Evolutionary conservation across 2,888 invertebrate species (phyloP).

Genomic region (Laspeyria flexula): DNA sequence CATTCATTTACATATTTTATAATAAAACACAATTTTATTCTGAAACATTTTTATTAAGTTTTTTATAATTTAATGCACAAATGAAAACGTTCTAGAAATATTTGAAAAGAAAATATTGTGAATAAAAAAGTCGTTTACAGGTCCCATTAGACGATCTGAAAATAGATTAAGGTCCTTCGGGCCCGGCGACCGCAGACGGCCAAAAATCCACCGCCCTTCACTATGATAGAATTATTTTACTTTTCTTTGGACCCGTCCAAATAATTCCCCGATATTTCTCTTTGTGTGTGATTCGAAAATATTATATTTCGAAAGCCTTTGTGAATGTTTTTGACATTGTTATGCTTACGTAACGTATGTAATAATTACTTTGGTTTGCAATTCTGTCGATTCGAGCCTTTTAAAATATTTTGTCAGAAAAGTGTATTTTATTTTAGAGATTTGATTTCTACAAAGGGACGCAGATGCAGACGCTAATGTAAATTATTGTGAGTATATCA

Average conservation of each 20-base stretch:
- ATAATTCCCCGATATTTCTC: slow-evolving; percentile 38
- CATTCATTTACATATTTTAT: no score
- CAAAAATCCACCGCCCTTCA: slow-evolving; percentile 26
- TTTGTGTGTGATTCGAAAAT: slow-evolving; percentile 18
- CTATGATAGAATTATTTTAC: slow-evolving; percentile 40
- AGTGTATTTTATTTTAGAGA: no score
- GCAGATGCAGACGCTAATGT: no score
- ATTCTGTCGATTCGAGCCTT: no score
- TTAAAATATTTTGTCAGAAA: no score
- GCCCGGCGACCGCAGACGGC: slow-evolving; percentile 32
- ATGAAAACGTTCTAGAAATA: slow-evolving; percentile 33
- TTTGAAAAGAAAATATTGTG: slow-evolving; percentile 38
- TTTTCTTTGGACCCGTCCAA: slow-evolving; percentile 38
- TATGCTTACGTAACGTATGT: neutral
- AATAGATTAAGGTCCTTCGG: slow-evolving; percentile 50
- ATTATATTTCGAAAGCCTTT: slow-evolving; percentile 21
- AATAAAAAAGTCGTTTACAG: slow-evolving; percentile 46
- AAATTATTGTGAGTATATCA: no score
- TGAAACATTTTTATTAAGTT: no score
- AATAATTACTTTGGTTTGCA: no score
- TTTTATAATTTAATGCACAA: slow-evolving; percentile 7
- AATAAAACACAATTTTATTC: no score
- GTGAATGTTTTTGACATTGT: slow-evolving; percentile 13
- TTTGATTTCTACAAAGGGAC: no score
- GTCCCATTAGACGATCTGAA: slow-evolving; percentile 40